Base-by-base conservation (phyloP, 2,797 vertebrate species). In the Catostomus latipinnis region DNA sequence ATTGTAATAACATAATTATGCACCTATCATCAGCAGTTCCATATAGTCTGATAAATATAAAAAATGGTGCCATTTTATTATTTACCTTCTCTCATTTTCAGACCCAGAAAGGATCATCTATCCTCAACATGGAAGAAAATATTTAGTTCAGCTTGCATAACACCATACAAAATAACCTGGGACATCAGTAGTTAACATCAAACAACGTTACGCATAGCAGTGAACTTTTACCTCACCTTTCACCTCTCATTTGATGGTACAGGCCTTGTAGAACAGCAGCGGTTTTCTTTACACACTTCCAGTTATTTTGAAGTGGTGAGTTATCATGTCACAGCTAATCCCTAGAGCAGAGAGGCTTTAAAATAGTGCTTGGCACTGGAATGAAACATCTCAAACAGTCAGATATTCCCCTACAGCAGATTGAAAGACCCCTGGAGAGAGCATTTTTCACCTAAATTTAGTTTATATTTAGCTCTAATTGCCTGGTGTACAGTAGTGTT, bases 251-350 rank as follows among this genome's bases (percentile, higher is more conserved):
- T 53, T 46, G 67, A 78, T 13, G 14, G 14, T 49, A 52, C 16
- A 52, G 66, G 48, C 45, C 62, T 52, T 6, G 7, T 5, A 8
- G 43, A 61, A 63, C 58, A 78, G 76, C 58, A 12, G 8, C 1
- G 1, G 22, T 34, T 71, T 63, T 66, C 56, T 76, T 71, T 70
- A 49, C 49, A 67, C 49, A 16, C 65, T 65, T 58, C 6, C 8
- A 3, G 14, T 67, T 80, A 67, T 54, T 71, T 71, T 76, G 49
- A 78, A 78, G 67, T 76, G 60, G 57, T 71, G 46, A 50, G 76
- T 75, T 83, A 61, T 74, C 71, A 60, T 74, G 63, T 69, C 78
- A 74, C 10, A 9, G 56, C 63, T 74, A 65, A 79, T 74, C 76
- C 74, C 70, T 50, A 46, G 54, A 78, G 57, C 67, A 71, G 61